Conservation (phyloP, 2,797 vertebrate species). For the Choloepus didactylus region DNA sequence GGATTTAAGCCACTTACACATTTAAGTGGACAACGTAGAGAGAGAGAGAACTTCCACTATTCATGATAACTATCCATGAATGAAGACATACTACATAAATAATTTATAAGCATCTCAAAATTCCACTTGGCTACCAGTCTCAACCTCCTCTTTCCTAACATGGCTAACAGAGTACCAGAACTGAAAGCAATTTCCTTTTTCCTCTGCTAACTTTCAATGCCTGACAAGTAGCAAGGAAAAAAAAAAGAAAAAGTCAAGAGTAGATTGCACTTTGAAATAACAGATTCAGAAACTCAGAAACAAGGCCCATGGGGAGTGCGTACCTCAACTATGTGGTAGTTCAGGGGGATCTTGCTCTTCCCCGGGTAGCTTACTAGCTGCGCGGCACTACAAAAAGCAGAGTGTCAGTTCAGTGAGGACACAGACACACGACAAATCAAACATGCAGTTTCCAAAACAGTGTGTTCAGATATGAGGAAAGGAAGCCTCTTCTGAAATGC, state of each 20-base stretch:
- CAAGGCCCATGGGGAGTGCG: slow-evolving; percentile 50
- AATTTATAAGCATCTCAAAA: slow-evolving; percentile 59
- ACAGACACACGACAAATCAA: background rate
- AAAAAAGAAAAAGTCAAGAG: background rate
- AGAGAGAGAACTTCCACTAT: slow-evolving; percentile 56
- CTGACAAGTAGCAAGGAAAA: slow-evolving; percentile 59
- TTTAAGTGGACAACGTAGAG: slow-evolving; percentile 37
- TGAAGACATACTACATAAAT: slow-evolving; percentile 50
- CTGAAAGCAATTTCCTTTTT: background rate
- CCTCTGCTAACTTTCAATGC: slow-evolving; percentile 62
- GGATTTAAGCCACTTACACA: background rate
- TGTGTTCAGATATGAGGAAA: background rate
- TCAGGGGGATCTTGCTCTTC: slow-evolving; percentile 98
- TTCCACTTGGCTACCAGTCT: slow-evolving; percentile 48
- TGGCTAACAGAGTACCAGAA: slow-evolving; percentile 61
- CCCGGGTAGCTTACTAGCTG: slow-evolving; percentile 98
- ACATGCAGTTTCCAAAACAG: slow-evolving; percentile 47
- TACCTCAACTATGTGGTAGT: slow-evolving; percentile 99
- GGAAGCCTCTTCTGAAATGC: slow-evolving; percentile 19
- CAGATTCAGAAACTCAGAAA: slow-evolving; percentile 28
- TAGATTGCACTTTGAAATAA: slow-evolving; percentile 4
- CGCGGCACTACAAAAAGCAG: slow-evolving; percentile 89
- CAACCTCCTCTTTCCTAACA: slow-evolving; percentile 61
- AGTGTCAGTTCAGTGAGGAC: slow-evolving; percentile 44
- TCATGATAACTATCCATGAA: slow-evolving; percentile 15